Evolutionary conservation across 2,797 vertebrate genomes (phyloP).

Genomic region (Thaleichthys pacificus): DNA sequence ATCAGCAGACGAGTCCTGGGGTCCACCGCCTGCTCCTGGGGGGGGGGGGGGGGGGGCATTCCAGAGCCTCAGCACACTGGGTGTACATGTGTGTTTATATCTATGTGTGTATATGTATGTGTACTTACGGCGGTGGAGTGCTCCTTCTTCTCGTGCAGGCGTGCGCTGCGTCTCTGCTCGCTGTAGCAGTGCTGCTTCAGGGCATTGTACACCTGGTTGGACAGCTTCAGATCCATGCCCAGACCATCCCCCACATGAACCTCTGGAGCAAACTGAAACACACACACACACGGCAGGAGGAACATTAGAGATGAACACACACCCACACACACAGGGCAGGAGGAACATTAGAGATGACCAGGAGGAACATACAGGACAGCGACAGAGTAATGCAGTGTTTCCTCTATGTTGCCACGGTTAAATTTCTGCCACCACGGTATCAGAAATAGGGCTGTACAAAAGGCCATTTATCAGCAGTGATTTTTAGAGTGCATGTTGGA

Average conservation of each 20-base stretch:
- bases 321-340: neutral
- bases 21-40: conserved; percentile 95
- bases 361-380: neutral
- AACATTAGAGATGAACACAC: neutral
- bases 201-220: conserved; percentile 95
- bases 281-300: neutral
- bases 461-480: too few species aligned
- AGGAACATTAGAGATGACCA: neutral
- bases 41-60: neutral
- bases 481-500: too few species aligned
- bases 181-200: conserved; percentile 93
- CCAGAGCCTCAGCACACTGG: neutral
- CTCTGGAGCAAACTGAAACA: conserved; percentile 87
- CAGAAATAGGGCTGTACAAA: too few species aligned
- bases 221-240: conserved; percentile 94
- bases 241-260: conserved; percentile 94
- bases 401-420: too few species aligned
- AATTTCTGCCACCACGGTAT: too few species aligned
- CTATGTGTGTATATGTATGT: neutral
- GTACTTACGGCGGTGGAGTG: conserved; percentile 90
- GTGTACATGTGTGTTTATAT: neutral
- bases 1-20: conserved; percentile 92
- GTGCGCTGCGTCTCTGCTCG: conserved; percentile 90
- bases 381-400: too few species aligned
- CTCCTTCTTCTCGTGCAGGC: conserved; percentile 96